phyloP scores from a whole-genome alignment of 2,888 invertebrate species.

The Prosapia bicincta region DNA sequence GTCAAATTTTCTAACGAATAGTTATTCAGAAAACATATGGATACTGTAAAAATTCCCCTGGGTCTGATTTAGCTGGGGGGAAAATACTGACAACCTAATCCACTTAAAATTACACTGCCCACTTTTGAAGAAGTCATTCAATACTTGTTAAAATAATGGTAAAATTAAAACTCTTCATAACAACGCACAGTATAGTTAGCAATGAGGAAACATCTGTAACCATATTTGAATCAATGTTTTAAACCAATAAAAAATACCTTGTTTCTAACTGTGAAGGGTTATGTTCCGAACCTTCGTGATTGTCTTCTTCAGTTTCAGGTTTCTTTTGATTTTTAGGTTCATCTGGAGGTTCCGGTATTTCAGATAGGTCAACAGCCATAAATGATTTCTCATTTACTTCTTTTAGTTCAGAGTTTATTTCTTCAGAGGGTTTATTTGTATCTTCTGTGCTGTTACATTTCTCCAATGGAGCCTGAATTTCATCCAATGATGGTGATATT shows the following conservation, averaged over 20 bases:
- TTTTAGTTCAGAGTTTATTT: background rate
- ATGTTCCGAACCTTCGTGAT: background rate
- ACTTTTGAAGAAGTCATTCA: too few relatives aligned
- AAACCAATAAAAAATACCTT: background rate
- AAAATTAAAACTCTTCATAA: too few relatives aligned
- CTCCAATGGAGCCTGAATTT: background rate
- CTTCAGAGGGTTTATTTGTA: background rate
- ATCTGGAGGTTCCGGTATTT: background rate
- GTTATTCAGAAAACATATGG: too few relatives aligned
- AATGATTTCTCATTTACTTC: background rate
- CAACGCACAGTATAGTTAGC: too few relatives aligned
- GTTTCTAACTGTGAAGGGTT: background rate
- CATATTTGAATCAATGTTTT: too few relatives aligned
- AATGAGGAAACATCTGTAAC: too few relatives aligned
- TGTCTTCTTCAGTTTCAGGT: background rate
- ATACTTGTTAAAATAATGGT: too few relatives aligned
- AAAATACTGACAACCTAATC: too few relatives aligned
- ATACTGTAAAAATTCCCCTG: too few relatives aligned
- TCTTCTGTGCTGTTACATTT: background rate
- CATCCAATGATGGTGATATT: background rate
- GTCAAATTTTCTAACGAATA: too few relatives aligned
- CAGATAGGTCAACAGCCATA: background rate
- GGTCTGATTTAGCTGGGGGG: too few relatives aligned
- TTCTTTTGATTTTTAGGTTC: constrained; percentile 41
- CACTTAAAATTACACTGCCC: too few relatives aligned